These are phyloP conservation scores for Eremophila alpestris DNA, from an alignment of 2,797 vertebrate species.

Conservation along the genomic window DNA sequence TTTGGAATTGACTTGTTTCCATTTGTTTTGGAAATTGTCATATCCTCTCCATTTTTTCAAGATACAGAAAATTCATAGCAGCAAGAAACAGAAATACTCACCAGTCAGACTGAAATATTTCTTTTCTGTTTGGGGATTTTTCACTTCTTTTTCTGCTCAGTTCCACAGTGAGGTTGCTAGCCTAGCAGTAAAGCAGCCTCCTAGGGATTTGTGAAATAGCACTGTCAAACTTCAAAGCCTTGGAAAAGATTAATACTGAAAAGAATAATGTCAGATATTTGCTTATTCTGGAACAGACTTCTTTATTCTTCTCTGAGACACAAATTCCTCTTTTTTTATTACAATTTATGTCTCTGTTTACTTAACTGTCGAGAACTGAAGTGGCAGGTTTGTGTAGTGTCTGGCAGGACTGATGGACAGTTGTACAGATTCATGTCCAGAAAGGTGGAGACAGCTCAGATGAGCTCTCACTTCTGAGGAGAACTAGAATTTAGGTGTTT, in stretches of 20 bases:
- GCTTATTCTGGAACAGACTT: neutral
- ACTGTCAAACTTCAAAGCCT: slow-evolving; percentile 27
- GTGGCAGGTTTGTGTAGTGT: neutral
- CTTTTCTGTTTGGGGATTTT: neutral
- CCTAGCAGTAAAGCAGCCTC: slow-evolving; percentile 11
- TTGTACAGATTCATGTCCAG: neutral
- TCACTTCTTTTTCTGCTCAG: neutral
- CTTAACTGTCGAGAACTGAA: neutral
- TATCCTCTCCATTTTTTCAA: neutral
- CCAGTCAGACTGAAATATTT: neutral
- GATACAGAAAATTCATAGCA: neutral
- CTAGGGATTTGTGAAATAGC: slow-evolving; percentile 28
- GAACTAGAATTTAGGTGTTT: neutral
- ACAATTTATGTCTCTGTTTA: neutral
- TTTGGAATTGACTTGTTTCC: neutral
- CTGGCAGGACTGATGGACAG: neutral
- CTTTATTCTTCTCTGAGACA: neutral
- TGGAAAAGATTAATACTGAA: slow-evolving; percentile 17
- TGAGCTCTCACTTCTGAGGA: neutral
- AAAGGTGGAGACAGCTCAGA: neutral
- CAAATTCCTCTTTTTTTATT: neutral
- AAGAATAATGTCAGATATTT: slow-evolving; percentile 12
- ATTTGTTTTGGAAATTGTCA: neutral
- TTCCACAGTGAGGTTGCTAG: neutral
- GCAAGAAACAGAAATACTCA: neutral